Evolutionary conservation across 2,888 invertebrate genomes (phyloP).

Genomic region (Eretmocerus hayati): DNA sequence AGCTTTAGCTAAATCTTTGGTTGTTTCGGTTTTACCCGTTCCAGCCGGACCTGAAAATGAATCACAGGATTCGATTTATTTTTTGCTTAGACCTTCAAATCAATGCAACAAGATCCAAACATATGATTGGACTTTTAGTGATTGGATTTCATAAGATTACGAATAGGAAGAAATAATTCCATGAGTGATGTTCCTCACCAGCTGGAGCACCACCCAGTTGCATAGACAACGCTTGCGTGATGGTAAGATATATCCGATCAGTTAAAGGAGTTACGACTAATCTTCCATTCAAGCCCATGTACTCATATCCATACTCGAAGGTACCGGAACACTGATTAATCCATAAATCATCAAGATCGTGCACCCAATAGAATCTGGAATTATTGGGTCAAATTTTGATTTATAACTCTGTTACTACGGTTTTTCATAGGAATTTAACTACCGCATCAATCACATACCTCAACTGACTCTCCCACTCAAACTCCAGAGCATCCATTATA

Average conservation of each 20-base stretch:
- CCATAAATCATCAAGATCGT: constrained; percentile 69
- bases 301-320: constrained; percentile 91
- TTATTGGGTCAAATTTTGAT: no score
- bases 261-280: constrained; percentile 88
- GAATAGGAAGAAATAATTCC: not conserved
- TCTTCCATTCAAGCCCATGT: constrained; percentile 88
- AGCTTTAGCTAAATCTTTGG: constrained; percentile 87
- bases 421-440: not conserved
- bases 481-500: constrained; percentile 76
- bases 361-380: constrained; percentile 82
- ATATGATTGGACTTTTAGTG: no score
- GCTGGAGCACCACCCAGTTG: constrained; percentile 87
- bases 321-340: constrained; percentile 79
- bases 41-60: constrained; percentile 60
- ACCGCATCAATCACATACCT: constrained; percentile 42
- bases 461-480: constrained; percentile 91
- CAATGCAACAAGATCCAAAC: no score
- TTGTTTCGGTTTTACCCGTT: constrained; percentile 87
- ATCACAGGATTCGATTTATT: not conserved
- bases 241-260: constrained; percentile 85
- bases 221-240: constrained; percentile 89
- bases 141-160: no score
- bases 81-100: not conserved
- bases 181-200: constrained; percentile 44
- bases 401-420: no score